phyloP scores from a whole-genome alignment of 2,113 vertebrate species.

The Noturus placidus region DNA sequence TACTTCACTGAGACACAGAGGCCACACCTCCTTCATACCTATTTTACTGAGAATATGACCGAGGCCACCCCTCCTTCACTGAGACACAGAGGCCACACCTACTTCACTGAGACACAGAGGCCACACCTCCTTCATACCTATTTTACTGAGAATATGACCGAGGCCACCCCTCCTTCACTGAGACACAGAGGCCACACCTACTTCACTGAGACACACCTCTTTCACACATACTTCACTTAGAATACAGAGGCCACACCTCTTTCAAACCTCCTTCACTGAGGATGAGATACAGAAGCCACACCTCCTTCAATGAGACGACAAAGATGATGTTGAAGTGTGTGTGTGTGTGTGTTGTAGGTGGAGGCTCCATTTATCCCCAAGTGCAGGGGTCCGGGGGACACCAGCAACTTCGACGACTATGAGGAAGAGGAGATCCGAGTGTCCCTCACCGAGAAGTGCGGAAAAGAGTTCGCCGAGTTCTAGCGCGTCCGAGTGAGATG shows the following conservation, averaged over 20 bases:
- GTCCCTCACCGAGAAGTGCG: slow-evolving; percentile 89
- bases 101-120: neutral
- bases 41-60: neutral
- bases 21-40: neutral
- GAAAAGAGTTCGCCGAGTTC: slow-evolving; percentile 91
- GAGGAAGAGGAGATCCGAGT: slow-evolving; percentile 89
- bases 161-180: no score
- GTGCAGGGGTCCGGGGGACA: slow-evolving; percentile 91
- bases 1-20: neutral
- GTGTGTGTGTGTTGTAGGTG: slow-evolving; percentile 65
- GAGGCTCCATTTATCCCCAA: slow-evolving; percentile 92
- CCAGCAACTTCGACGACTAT: slow-evolving; percentile 93
- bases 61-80: neutral
- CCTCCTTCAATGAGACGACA: neutral
- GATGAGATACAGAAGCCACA: neutral
- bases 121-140: neutral
- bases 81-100: neutral
- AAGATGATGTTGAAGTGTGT: neutral
- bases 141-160: neutral
- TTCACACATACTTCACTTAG: neutral
- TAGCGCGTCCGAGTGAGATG: slow-evolving; percentile 58
- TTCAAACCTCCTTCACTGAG: neutral
- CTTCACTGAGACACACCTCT: neutral
- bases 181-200: no score
- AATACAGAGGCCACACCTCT: neutral